Evolutionary conservation across 2,888 invertebrate species (phyloP).

Genomic region (Frankliniella intonsa): DNA sequence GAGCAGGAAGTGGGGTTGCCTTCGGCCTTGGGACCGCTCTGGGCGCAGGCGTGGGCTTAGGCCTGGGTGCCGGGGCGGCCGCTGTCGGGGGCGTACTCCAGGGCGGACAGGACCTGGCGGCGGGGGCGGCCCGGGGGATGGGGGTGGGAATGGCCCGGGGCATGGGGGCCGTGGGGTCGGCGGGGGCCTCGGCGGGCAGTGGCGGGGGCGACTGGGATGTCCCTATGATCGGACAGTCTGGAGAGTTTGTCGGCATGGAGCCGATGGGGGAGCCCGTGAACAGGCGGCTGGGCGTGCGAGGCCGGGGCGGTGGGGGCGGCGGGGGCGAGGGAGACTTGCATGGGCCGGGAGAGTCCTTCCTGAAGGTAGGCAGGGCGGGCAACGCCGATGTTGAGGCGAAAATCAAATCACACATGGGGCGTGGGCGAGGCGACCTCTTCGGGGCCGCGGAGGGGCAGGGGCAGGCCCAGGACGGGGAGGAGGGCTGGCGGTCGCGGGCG

Average conservation of each 20-base stretch:
- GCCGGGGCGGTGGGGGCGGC: not conserved
- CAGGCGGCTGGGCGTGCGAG: not conserved
- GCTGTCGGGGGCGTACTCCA: not conserved
- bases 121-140: not conserved
- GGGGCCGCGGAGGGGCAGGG: not conserved
- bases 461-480: not conserved
- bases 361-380: not conserved
- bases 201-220: not conserved
- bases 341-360: not conserved
- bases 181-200: too few species aligned
- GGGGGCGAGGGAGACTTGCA: not conserved
- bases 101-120: not conserved
- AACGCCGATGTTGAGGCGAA: not conserved
- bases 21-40: not conserved
- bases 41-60: not conserved
- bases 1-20: not conserved
- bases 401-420: not conserved
- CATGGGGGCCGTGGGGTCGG: too few species aligned
- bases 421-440: too few species aligned
- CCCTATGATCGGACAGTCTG: not conserved
- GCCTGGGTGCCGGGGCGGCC: not conserved
- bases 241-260: not conserved
- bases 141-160: not conserved
- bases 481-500: not conserved
- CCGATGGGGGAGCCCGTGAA: not conserved